Evolutionary conservation across 2,113 vertebrate genomes (phyloP), one percentile per base, ranked within the genome.

Genomic region (Nannobrachium achirus): DNA sequence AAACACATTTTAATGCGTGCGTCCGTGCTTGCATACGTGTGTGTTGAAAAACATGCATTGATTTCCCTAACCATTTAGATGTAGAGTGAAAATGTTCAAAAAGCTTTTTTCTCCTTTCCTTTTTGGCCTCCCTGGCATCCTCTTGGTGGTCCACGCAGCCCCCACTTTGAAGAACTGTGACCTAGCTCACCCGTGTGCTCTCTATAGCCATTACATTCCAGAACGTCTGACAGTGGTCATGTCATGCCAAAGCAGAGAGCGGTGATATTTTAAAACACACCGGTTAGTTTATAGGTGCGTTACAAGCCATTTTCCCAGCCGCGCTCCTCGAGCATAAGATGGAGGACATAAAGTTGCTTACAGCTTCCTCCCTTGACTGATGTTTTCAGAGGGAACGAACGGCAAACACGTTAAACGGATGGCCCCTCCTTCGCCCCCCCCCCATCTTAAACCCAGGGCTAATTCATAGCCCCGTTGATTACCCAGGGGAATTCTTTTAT

Each of bases 401-500:
- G 56, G 84, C 84, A 89, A 86, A 88, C 85, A 83, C 80, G 88
- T 85, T 81, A 87, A 88, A 87, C 75, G 69, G 44, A 11, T 65
- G 68, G 73, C 72, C 69, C 58, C 48, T 73, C 75, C 63, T 80
- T 78, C 80, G 71, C 73, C 75, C 64, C 74, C 73, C 68, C 44
- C 13, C 73, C 69, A 74, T 79, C 79, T 84, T 85, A 87, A 88
- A 89, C 81, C 85, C 80, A 59, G 69, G 63, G 86, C 86, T 92
- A 91, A 91, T 92, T 91, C 89, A 90, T 88, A 88, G 85, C 80
- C 81, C 76, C 66, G 76, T 86, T 90, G 88, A 90, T 91, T 92
- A 90, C 90, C 87, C 87, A 68, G 55, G 85, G 89, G 89, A 79
- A 85, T 89, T 90, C 80, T 90, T 91, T 92, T 92, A 92, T 92